These are phyloP conservation scores for Reticulitermes lucifugus DNA, from an alignment of 2,888 invertebrate species.

Conservation along the genomic window DNA sequence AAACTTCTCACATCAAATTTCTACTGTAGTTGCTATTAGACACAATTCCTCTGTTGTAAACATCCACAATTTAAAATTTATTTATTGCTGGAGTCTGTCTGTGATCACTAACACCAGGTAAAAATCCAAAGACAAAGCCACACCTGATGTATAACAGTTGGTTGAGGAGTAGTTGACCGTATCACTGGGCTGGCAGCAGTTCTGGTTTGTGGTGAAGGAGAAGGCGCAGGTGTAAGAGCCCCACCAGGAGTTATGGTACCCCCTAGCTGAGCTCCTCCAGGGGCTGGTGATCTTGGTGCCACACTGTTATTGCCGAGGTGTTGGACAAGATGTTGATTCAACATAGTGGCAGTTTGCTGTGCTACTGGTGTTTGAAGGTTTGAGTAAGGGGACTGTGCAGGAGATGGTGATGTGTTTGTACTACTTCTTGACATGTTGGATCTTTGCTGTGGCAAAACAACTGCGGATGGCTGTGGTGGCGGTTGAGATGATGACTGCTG, in stretches of 20 bases:
- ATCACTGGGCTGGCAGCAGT: constrained; percentile 56
- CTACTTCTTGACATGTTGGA: constrained; percentile 2
- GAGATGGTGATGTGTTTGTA: constrained; percentile 36
- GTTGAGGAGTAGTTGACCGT: constrained; percentile 54
- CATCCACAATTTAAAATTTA: too few species aligned
- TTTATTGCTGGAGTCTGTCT: too few species aligned
- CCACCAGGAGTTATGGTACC: constrained; percentile 37
- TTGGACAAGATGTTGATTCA: constrained; percentile 31
- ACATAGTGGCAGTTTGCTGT: not conserved
- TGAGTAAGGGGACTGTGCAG: constrained; percentile 43
- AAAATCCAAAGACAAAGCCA: not conserved
- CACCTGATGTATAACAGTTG: constrained; percentile 56
- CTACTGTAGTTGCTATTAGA: too few species aligned
- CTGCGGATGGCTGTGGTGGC: constrained; percentile 26
- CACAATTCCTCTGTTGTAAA: too few species aligned
- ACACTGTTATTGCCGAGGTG: not conserved
- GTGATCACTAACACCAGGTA: too few species aligned
- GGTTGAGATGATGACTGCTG: constrained; percentile 31
- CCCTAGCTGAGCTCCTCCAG: not conserved
- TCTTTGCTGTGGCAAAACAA: constrained; percentile 44
- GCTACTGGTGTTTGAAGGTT: constrained; percentile 3
- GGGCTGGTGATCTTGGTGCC: constrained; percentile 33
- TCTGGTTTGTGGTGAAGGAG: constrained; percentile 51
- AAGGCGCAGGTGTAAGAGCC: constrained; percentile 52
- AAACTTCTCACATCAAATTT: too few species aligned